Evolutionary conservation across 1,140 invertebrate genomes (phyloP).

Genomic region (Bombyx mandarina): DNA sequence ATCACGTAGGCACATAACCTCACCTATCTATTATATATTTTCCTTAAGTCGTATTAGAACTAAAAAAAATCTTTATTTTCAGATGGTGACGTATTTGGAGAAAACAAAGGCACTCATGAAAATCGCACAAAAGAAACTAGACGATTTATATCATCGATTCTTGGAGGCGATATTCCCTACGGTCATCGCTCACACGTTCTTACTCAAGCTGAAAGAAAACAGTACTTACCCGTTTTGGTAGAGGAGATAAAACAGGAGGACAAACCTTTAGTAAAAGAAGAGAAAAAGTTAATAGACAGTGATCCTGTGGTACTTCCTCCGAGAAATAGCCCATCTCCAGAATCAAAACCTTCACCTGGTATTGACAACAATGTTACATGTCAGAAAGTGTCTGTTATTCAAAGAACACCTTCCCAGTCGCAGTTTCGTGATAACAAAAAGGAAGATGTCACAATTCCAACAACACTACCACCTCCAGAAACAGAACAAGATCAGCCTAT

Average conservation of each 20-base stretch:
- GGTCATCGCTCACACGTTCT: constrained; percentile 79
- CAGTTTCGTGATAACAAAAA: constrained; percentile 67
- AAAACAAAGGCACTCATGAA: constrained; percentile 37
- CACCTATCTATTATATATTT: too few relatives aligned
- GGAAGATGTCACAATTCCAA: constrained; percentile 68
- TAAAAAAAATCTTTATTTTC: constrained; percentile 24
- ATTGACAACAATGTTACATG: constrained; percentile 72
- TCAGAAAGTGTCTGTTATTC: constrained; percentile 83
- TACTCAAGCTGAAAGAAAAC: constrained; percentile 83
- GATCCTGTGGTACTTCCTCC: constrained; percentile 62
- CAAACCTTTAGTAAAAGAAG: constrained; percentile 58
- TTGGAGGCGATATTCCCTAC: constrained; percentile 82
- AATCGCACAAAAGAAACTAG: constrained; percentile 65
- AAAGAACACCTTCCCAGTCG: constrained; percentile 80
- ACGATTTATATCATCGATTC: constrained; percentile 83
- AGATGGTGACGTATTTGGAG: constrained; percentile 67
- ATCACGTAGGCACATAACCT: too few relatives aligned
- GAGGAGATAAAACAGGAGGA: constrained; percentile 61
- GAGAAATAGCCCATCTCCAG: constrained; percentile 63
- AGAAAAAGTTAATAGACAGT: constrained; percentile 53
- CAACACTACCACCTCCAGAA: constrained; percentile 60
- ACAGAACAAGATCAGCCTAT: constrained; percentile 88
- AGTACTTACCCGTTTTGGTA: constrained; percentile 76
- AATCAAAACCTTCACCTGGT: constrained; percentile 53
- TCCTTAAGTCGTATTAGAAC: too few relatives aligned